Conservation (phyloP, 2,797 vertebrate species). For the Synanceia verrucosa region DNA sequence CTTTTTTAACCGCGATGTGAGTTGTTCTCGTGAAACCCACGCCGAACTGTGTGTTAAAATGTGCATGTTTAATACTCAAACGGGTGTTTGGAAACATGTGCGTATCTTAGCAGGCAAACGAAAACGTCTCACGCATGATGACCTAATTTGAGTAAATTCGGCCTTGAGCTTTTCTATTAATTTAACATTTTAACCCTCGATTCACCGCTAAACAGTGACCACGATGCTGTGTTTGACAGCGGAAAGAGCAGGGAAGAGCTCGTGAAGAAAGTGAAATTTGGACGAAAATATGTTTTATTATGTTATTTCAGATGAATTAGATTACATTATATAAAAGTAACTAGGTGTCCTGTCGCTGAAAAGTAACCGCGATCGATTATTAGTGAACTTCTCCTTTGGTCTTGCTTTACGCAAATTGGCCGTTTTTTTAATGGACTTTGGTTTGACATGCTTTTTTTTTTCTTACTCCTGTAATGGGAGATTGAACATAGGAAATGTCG, state of each 20-base stretch:
- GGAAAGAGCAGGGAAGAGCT: background rate
- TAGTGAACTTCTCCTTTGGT: background rate
- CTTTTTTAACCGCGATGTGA: background rate
- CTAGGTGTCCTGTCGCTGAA: background rate
- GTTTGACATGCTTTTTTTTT: background rate
- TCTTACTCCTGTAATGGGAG: background rate
- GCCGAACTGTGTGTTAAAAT: slow-evolving; percentile 24
- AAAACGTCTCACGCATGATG: rapidly evolving
- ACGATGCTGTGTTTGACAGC: background rate
- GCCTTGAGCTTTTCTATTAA: background rate
- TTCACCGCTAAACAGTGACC: background rate
- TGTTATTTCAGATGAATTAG: background rate
- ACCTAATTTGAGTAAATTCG: background rate
- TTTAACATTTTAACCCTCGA: background rate
- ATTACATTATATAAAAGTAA: too few species aligned
- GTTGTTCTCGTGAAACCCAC: background rate
- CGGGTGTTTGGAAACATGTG: rapidly evolving
- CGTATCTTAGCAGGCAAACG: rapidly evolving
- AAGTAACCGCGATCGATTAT: rapidly evolving
- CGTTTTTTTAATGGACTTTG: background rate
- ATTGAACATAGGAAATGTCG: background rate
- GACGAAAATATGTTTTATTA: background rate
- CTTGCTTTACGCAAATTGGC: background rate
- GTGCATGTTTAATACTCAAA: background rate
- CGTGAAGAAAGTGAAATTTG: background rate